These are phyloP conservation scores for Watsonalla binaria DNA, from an alignment of 2,888 invertebrate species.

Conservation along the genomic window DNA sequence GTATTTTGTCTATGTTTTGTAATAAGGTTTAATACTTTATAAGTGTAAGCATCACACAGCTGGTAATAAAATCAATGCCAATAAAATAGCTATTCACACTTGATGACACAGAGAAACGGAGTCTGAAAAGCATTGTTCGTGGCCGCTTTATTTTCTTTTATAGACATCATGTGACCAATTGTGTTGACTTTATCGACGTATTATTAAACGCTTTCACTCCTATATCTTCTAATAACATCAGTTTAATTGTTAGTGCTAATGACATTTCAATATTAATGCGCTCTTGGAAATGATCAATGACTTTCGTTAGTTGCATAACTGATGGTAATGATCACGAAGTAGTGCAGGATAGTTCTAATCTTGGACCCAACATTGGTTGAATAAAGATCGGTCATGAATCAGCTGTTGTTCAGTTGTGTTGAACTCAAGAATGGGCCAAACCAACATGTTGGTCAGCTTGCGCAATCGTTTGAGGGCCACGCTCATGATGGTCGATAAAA, in stretches of 20 bases:
- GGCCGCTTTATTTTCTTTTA: constrained; percentile 39
- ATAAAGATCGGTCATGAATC: too few relatives aligned
- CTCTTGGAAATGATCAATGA: constrained; percentile 8
- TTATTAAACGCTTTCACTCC: constrained; percentile 56
- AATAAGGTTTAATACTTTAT: not conserved
- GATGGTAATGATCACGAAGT: not conserved
- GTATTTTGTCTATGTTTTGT: too few relatives aligned
- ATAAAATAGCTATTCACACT: not conserved
- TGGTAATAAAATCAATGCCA: not conserved
- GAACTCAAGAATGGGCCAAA: not conserved
- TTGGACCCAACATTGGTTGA: too few relatives aligned
- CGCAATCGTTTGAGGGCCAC: not conserved
- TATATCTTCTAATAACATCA: constrained; percentile 10
- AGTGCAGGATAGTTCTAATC: too few relatives aligned
- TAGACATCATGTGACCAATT: constrained; percentile 46
- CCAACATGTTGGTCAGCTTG: not conserved
- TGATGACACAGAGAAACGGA: constrained; percentile 33
- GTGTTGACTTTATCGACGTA: constrained; percentile 46
- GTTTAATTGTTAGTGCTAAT: constrained; percentile 6
- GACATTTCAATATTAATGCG: constrained; percentile 18
- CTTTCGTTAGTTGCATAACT: constrained; percentile 1
- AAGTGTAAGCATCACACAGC: not conserved
- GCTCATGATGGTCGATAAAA: not conserved
- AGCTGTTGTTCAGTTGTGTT: too few relatives aligned
- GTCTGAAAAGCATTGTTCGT: constrained; percentile 52